phyloP scores from a whole-genome alignment of 1,140 invertebrate species.

The Heliconius himera region DNA sequence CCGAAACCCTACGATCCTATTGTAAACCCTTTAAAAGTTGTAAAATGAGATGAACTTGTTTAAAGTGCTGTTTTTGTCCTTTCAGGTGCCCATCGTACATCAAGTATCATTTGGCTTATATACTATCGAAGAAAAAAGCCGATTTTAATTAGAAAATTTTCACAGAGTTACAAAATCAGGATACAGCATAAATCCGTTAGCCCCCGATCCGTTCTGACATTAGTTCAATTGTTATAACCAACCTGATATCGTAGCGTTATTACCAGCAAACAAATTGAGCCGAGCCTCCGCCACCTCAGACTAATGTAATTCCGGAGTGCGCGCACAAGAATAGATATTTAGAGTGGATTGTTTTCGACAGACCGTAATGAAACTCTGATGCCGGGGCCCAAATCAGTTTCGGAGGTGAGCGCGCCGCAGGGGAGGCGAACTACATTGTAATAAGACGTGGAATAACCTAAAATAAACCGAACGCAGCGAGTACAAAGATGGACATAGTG shows the following conservation, averaged over 20 bases:
- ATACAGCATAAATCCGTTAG: slow-evolving; percentile 71
- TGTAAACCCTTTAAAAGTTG: slow-evolving; percentile 14
- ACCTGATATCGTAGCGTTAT: slow-evolving; percentile 79
- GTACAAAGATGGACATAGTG: slow-evolving; percentile 78
- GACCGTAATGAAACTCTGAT: slow-evolving; percentile 81
- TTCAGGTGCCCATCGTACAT: too few species aligned
- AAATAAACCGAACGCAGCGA: slow-evolving; percentile 73
- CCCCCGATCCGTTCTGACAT: slow-evolving; percentile 75
- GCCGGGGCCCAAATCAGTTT: slow-evolving; percentile 78
- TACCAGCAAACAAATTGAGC: slow-evolving; percentile 80
- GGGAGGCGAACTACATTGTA: slow-evolving; percentile 78
- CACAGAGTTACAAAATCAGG: slow-evolving; percentile 59
- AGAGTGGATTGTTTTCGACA: slow-evolving; percentile 82
- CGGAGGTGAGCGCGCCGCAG: slow-evolving; percentile 77
- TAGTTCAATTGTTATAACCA: slow-evolving; percentile 80
- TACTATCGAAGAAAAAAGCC: not conserved
- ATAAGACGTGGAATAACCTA: slow-evolving; percentile 79
- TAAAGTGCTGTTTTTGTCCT: slow-evolving; percentile 19
- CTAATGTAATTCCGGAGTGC: slow-evolving; percentile 80
- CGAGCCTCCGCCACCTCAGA: slow-evolving; percentile 81
- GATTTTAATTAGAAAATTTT: slow-evolving; percentile 7
- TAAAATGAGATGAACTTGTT: not conserved
- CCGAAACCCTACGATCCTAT: not conserved
- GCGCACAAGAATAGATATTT: slow-evolving; percentile 81
- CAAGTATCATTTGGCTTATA: not conserved